Percentiles rank a stretch among this genome's conserved stretches.
These are phyloP conservation scores for Hyaena hyaena DNA, from an alignment of 2,113 vertebrate genomes.

Conservation along the genomic window DNA sequence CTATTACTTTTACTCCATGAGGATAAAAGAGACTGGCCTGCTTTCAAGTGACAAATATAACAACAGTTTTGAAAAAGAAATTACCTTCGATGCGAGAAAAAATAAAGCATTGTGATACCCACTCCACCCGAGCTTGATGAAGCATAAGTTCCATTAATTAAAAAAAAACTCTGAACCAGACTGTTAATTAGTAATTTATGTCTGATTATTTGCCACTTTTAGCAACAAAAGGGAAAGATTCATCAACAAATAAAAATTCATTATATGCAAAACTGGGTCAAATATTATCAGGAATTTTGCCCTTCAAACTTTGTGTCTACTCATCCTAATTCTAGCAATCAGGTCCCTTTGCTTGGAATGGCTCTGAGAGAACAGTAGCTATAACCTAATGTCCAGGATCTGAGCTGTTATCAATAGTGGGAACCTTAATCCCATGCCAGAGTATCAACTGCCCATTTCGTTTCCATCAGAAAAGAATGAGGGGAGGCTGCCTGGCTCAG, in stretches of 20 bases:
- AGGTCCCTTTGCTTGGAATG: neutral
- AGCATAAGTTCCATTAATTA: slow-evolving; percentile 56
- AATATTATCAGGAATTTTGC: slow-evolving; percentile 61
- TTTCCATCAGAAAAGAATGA: neutral
- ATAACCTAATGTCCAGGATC: neutral
- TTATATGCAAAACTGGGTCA: slow-evolving; percentile 74
- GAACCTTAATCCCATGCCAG: neutral
- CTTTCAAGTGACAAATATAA: neutral
- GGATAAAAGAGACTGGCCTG: neutral
- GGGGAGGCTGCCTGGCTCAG: too few relatives aligned
- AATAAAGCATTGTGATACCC: neutral
- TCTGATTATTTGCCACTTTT: slow-evolving; percentile 81
- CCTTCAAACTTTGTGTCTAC: slow-evolving; percentile 58
- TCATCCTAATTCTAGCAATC: neutral
- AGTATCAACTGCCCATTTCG: neutral
- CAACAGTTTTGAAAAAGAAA: neutral
- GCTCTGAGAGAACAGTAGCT: neutral
- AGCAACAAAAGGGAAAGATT: slow-evolving; percentile 77
- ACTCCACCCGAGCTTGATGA: slow-evolving; percentile 46
- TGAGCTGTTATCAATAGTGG: neutral
- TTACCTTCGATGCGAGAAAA: slow-evolving; percentile 20
- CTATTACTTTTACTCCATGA: neutral
- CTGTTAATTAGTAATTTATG: slow-evolving; percentile 77
- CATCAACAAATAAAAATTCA: slow-evolving; percentile 80
- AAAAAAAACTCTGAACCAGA: slow-evolving; percentile 63